Percentiles rank a stretch among this genome's conserved stretches.
These are phyloP conservation scores for Notarius lentiginosus DNA, from an alignment of 2,113 vertebrate genomes.

Conservation along the genomic window DNA sequence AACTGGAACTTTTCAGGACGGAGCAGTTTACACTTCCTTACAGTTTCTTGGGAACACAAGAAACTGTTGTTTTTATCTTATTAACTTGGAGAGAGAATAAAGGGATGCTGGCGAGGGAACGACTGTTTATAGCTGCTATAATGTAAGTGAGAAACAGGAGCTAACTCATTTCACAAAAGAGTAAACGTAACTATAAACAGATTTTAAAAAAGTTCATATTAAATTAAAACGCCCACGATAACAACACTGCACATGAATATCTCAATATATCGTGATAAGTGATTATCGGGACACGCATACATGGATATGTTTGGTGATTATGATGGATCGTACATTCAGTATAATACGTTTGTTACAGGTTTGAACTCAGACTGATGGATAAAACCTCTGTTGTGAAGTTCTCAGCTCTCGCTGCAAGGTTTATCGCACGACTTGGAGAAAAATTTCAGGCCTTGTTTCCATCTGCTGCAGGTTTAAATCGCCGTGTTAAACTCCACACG, in stretches of 20 bases:
- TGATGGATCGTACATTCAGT: neutral
- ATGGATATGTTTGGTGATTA: neutral
- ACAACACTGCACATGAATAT: neutral
- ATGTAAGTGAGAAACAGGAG: neutral
- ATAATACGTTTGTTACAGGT: neutral
- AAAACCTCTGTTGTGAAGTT: neutral
- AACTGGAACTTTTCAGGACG: too few relatives aligned
- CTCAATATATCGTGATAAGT: neutral
- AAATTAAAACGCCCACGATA: neutral
- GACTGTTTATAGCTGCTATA: neutral
- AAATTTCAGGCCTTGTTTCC: neutral
- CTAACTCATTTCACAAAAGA: neutral
- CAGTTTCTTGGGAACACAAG: too few relatives aligned
- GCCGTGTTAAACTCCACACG: neutral
- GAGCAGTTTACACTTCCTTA: too few relatives aligned
- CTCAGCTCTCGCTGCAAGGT: neutral
- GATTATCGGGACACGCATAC: neutral
- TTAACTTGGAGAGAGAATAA: too few relatives aligned
- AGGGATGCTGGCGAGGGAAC: too few relatives aligned
- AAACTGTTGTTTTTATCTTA: too few relatives aligned
- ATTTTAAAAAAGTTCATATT: neutral
- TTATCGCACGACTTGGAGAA: neutral
- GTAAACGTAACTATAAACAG: neutral
- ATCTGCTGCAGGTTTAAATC: slow-evolving; percentile 27
- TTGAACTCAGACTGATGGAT: neutral